Conservation (phyloP, 2,888 invertebrate genomes). For the Pachycephus smyrnensis region DNA sequence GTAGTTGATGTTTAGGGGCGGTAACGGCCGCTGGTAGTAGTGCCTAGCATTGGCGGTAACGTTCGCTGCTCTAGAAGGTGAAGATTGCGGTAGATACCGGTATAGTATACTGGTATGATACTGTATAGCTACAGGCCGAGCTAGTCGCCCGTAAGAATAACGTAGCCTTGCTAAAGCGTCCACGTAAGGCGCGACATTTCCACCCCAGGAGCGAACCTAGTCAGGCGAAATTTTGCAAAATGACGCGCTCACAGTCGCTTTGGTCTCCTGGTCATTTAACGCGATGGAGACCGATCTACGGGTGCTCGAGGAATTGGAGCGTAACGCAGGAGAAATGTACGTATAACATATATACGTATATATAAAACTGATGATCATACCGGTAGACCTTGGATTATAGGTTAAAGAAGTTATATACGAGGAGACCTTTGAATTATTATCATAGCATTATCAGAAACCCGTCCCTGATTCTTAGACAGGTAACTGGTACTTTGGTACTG, state of each 20-base stretch:
- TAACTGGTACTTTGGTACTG: not conserved
- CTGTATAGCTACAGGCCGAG: not conserved
- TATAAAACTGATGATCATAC: not conserved
- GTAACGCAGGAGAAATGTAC: not conserved
- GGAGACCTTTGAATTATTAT: not conserved
- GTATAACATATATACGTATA: not conserved
- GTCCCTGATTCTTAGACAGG: not conserved
- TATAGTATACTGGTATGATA: not conserved
- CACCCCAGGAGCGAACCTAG: not conserved
- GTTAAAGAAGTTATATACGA: not conserved
- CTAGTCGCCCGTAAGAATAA: conserved; percentile 6
- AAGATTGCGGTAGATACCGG: not conserved
- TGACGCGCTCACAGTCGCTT: not conserved
- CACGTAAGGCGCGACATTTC: not conserved
- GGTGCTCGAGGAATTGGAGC: not conserved
- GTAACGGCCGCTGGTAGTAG: not conserved
- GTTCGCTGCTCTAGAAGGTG: not conserved
- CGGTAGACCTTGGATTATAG: not conserved
- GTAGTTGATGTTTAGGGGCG: not conserved
- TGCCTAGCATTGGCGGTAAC: not conserved
- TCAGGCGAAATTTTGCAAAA: not conserved
- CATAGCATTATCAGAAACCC: not conserved
- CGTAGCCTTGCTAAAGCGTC: conserved; percentile 7
- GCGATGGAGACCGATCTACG: not conserved
- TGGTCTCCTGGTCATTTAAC: not conserved